Evolutionary conservation across 2,888 invertebrate species (phyloP).

Genomic region (Adelognathus sp.): DNA sequence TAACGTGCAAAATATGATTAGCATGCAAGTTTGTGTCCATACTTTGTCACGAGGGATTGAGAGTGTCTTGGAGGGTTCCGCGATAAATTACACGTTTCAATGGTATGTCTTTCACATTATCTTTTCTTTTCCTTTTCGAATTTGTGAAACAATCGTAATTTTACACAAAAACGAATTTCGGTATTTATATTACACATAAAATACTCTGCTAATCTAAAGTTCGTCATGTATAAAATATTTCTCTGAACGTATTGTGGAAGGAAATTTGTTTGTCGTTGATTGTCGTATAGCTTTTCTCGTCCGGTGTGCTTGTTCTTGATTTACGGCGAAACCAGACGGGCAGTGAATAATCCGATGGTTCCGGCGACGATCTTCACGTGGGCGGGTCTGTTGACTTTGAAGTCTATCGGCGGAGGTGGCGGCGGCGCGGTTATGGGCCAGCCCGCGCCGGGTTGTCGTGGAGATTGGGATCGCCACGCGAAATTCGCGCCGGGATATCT

Average conservation of each 20-base stretch:
- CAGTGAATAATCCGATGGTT: slow-evolving; percentile 7
- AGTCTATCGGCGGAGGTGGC: slow-evolving; percentile 61
- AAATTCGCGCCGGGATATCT: slow-evolving; percentile 42
- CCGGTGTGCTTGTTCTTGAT: neutral
- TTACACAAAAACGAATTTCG: too few relatives aligned
- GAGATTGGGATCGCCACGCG: slow-evolving; percentile 57
- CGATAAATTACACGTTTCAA: too few relatives aligned
- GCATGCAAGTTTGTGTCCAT: too few relatives aligned
- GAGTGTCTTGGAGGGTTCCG: too few relatives aligned
- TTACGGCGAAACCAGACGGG: slow-evolving; percentile 21
- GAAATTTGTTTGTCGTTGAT: neutral
- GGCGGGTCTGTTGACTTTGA: slow-evolving; percentile 33
- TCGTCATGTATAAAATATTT: neutral
- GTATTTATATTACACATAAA: neutral
- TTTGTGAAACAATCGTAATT: too few relatives aligned
- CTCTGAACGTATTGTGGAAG: neutral
- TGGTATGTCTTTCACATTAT: too few relatives aligned
- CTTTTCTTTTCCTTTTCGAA: too few relatives aligned
- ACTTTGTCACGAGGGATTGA: too few relatives aligned
- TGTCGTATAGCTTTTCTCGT: neutral
- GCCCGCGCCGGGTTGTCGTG: slow-evolving; percentile 33
- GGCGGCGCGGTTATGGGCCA: slow-evolving; percentile 64
- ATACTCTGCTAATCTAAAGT: too few relatives aligned
- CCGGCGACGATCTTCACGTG: slow-evolving; percentile 26
- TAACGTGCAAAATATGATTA: too few relatives aligned